Evolutionary conservation across 1,140 invertebrate genomes (phyloP), one percentile per base, ranked within the genome.

Genomic region (Drosophila orosa): DNA sequence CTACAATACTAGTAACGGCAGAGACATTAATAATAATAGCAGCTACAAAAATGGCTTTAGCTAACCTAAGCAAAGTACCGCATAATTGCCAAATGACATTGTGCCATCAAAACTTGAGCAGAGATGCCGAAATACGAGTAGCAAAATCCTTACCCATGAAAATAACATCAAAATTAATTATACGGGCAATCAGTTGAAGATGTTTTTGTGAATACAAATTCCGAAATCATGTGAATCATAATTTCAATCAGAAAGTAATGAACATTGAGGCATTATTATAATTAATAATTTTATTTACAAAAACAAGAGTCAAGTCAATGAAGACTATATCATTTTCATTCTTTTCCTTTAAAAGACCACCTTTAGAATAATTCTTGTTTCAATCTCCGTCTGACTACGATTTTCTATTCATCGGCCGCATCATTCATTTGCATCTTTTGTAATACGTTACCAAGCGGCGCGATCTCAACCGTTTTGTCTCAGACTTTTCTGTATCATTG

Each of bases 51-150:
- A 60, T 44, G 57, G n/a, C 24, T 74, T 56, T 48, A 62, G 47
- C 40, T 31, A 39, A 47, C 31, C 71, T 39, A 25, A 47, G 25
- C 19, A 56, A 56, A 71, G 33, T 57, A 47, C 40, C 65, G 50
- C 44, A 72, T 81, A 78, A 69, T 79, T 73, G 54, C 66, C 60
- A 63, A 79, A 67, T 73, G 66, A 65, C 66, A 74, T 68, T 73
- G 62, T 66, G 76, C 47, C 48, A 74, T 24, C 44, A 72, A 60
- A 61, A 48, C 24, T 29, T 52, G 25, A 69, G 15, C 58, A 60
- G 33, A 67, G 39, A 47, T 63, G 47, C 37, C 59, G 45, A 42
- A 24, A 61, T 61, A 10, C 31, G 12, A 29, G 29, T 61, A 31
- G 13, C 40, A 65, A 65, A 52, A 61, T 65, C 25, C 35, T 22